Percentiles rank a stretch among this genome's conserved stretches.
phyloP scores from a whole-genome alignment of 1,140 invertebrate species.

The Drosophila prosaltans region DNA sequence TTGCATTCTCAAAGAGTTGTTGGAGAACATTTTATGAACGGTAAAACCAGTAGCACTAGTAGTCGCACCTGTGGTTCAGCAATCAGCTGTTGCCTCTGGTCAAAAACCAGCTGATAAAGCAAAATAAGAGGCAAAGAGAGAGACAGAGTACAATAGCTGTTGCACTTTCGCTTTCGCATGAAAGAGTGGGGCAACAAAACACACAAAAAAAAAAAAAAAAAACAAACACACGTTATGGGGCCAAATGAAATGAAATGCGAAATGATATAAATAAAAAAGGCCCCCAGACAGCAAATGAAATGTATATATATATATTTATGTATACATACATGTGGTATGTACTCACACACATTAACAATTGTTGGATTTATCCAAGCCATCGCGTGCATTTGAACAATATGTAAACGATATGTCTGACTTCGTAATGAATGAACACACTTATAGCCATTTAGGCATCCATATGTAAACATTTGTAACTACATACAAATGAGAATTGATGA shows the following conservation, averaged over 20 bases:
- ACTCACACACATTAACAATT: conserved; percentile 38
- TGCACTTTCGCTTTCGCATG: conserved; percentile 66
- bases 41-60: not conserved
- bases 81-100: conserved; percentile 6
- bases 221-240: conserved; percentile 55
- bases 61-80: not conserved
- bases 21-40: not conserved
- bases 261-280: conserved; percentile 53
- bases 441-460: not conserved
- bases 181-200: conserved; percentile 12
- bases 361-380: conserved; percentile 37
- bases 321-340: not conserved
- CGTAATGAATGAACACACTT: conserved; percentile 21
- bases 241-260: conserved; percentile 68
- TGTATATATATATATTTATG: conserved; percentile 20
- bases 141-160: not conserved
- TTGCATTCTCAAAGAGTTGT: conserved; percentile 3
- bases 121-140: not conserved
- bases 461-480: conserved; percentile 23
- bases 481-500: conserved; percentile 45
- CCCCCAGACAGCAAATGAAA: conserved; percentile 16
- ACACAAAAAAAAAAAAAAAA: conserved; percentile 41
- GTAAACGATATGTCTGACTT: conserved; percentile 46
- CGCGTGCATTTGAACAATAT: conserved; percentile 42
- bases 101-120: not conserved